Base-by-base conservation (phyloP, 2,888 invertebrate genomes). In the Teleiodes luculella region DNA sequence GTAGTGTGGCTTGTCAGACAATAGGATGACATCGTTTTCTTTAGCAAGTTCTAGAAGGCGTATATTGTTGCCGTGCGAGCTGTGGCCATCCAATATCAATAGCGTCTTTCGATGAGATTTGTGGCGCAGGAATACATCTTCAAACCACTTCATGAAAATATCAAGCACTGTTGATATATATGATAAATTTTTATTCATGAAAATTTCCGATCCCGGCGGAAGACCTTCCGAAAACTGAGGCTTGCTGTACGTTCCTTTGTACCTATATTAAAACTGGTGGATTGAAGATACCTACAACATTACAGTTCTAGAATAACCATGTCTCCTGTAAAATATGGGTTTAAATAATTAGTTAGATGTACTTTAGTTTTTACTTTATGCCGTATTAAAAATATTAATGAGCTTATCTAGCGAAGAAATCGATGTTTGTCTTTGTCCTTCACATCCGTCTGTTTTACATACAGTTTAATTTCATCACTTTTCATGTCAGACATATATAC, bases 61-160 rank as follows among this genome's bases (percentile, higher is more conserved):
- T 7, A 54, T 56, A 35, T 61, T 55, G 47, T 57, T 56, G 14
- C 54, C 55, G 20, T 62, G 70, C 3, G 65, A 63, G 37, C 61
- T 55, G 52, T 71, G 67, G 1, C 65, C 67, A 55, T 72, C 70
- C 14, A 68, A 35, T 35, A 69, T 56, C 2, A 71, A 53, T 14
- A 70, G 39, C 31, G 60, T 59, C 52, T 68, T 66, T 41, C 66
- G 67, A 30, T 46, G 48, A 1, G 62, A 61, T 47, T 72, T 66
- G 35, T 54, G 36, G 24, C 63, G 61, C 28, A 60, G 18, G 43
- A 69, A 66, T 49, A 59, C 59, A 54, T 55, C 36, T 47, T 18
- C 48, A 14, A 66, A 49, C 64, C 63, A 65, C 52, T 56, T 51
- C 7, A 58, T 36, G 43, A 66, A 63, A 14, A 64, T 33, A 1